Conservation (phyloP, 2,797 vertebrate genomes). For the Eupleurogrammus muticus region DNA sequence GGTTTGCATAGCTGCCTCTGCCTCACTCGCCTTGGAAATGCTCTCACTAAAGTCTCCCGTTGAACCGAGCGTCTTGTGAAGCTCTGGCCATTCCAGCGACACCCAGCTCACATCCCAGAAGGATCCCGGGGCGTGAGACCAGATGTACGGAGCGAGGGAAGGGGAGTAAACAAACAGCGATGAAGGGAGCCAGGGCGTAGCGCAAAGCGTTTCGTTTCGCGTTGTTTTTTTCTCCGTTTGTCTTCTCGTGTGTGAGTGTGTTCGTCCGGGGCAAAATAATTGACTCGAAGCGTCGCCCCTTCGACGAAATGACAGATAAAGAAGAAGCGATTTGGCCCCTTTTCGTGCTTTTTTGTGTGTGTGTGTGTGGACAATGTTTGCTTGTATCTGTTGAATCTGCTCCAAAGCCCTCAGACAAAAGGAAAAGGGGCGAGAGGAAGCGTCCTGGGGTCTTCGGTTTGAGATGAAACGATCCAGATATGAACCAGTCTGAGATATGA, state of each 20-base stretch:
- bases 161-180: slow-evolving; percentile 49
- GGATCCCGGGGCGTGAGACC: slow-evolving; percentile 66
- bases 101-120: slow-evolving; percentile 67
- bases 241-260: slow-evolving; percentile 35
- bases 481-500: slow-evolving; percentile 57
- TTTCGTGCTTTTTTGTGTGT: slow-evolving; percentile 44
- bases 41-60: slow-evolving; percentile 73
- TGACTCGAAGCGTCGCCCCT: slow-evolving; percentile 35
- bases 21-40: slow-evolving; percentile 66
- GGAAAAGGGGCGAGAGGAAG: slow-evolving; percentile 26
- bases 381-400: slow-evolving; percentile 29
- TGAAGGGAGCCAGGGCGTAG: slow-evolving; percentile 53
- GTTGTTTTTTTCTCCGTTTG: slow-evolving; percentile 49
- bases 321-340: slow-evolving; percentile 9
- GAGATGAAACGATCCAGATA: slow-evolving; percentile 64
- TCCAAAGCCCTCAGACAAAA: slow-evolving; percentile 44
- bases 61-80: slow-evolving; percentile 59
- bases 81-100: slow-evolving; percentile 60
- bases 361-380: slow-evolving; percentile 18
- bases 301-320: slow-evolving; percentile 51
- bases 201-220: slow-evolving; percentile 25
- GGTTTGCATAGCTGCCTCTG: slow-evolving; percentile 76
- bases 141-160: too few species aligned
- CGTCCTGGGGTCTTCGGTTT: slow-evolving; percentile 46
- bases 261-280: slow-evolving; percentile 43